Base-by-base conservation (phyloP, 1,140 invertebrate species). In the Hyphantria cunea region DNA sequence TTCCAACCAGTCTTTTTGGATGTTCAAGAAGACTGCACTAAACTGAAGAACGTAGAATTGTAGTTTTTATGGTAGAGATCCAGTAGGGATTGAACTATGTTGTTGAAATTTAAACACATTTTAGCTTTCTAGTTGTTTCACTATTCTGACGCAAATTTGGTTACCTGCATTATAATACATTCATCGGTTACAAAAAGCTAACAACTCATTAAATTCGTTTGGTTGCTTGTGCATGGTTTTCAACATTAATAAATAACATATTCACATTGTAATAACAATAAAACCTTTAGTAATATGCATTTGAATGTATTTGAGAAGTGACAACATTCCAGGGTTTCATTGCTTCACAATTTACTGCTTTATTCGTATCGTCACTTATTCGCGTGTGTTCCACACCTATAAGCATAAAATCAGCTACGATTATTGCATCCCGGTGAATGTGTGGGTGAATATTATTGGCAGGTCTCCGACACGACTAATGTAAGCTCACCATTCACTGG, bases 371-470 rank as follows among this genome's bases (percentile, higher is more conserved):
- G 42, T 70, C 74, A 64, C 64, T 58, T 74, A 72, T 74, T 70
- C 73, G 49, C 60, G 62, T 76, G 52, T 76, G 67, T 69, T 51
- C 74, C 59, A 64, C 66, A 68, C 68, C 66, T 73, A 77, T 79
- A 80, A 79, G 79, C 78, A 85, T 82, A 80, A 84, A 84, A 85
- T 85, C 74, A 74, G 74, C 75, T 79, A 72, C 76, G 75, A 82
- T 76, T 76, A 80, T 76, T 78, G 74, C 75, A 74, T 75, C 64
- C 75, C 76, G 73, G 74, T 72, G 74, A 70, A 70, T 82, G 84
- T 89, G 85, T 88, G 85, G 78, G 85, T 86, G 82, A 82, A 86
- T 85, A 85, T 82, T 85, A 86, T 88, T 89, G 85, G 85, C 84
- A 88, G 82, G 79, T 80, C 76, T 70, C 72, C 65, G 74, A 78